Evolutionary conservation across 2,888 invertebrate genomes (phyloP).

Genomic region (Carcina quercana): DNA sequence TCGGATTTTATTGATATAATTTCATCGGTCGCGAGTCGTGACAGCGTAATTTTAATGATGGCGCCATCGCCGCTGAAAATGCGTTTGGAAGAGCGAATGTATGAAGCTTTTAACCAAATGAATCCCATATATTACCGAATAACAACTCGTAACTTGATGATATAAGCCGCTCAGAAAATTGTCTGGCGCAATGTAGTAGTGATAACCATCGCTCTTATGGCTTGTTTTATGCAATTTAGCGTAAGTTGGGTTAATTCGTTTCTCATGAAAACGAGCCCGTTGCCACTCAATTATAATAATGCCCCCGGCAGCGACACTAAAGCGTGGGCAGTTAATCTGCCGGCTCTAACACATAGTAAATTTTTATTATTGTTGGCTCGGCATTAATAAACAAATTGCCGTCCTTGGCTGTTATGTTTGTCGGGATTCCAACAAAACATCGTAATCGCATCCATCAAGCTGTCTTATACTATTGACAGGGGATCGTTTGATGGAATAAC

Average conservation of each 20-base stretch:
- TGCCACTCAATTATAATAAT: slow-evolving; percentile 38
- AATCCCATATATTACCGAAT: slow-evolving; percentile 63
- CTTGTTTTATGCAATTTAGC: slow-evolving; percentile 46
- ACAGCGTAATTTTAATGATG: slow-evolving; percentile 56
- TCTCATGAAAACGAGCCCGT: slow-evolving; percentile 23
- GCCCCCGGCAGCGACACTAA: slow-evolving; percentile 17
- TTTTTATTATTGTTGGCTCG: slow-evolving; percentile 19
- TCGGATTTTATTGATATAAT: slow-evolving; percentile 40
- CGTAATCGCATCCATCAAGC: slow-evolving; percentile 58
- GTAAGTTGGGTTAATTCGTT: slow-evolving; percentile 39
- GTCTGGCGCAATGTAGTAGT: slow-evolving; percentile 50
- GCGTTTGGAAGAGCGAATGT: slow-evolving; percentile 51
- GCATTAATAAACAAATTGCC: slow-evolving; percentile 39
- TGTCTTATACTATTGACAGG: slow-evolving; percentile 55
- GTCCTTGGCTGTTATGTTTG: slow-evolving; percentile 40
- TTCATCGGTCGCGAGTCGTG: slow-evolving; percentile 39
- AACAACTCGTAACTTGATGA: slow-evolving; percentile 58
- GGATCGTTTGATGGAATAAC: slow-evolving; percentile 38
- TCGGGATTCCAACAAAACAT: slow-evolving; percentile 44
- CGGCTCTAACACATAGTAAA: slow-evolving; percentile 7
- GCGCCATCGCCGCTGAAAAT: slow-evolving; percentile 43
- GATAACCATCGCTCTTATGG: slow-evolving; percentile 39
- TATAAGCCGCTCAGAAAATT: slow-evolving; percentile 59
- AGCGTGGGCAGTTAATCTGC: slow-evolving; percentile 19
- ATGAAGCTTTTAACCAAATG: slow-evolving; percentile 71